Evolutionary conservation across 2,797 vertebrate species (phyloP).

Genomic region (Hemitrygon akajei): DNA sequence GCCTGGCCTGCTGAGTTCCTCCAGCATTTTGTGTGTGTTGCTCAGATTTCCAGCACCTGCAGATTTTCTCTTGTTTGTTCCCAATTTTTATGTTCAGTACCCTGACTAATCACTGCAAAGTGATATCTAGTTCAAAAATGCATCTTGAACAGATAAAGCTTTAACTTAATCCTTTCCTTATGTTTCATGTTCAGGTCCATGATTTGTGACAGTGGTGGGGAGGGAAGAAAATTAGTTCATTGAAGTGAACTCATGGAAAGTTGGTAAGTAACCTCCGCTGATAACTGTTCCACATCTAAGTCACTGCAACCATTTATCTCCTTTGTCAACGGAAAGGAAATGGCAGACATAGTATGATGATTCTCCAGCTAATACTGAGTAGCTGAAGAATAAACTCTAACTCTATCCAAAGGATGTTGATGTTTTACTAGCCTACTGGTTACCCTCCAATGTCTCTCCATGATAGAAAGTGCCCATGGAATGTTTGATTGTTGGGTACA

Average conservation of each 20-base stretch:
- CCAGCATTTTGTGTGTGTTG: no score
- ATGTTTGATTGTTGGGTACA: not conserved
- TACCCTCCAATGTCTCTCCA: not conserved
- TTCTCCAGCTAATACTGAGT: not conserved
- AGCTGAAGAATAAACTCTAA: no score
- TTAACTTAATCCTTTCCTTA: not conserved
- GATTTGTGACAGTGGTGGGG: not conserved
- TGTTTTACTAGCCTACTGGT: no score
- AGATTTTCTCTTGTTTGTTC: no score
- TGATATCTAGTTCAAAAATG: not conserved
- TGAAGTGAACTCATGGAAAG: no score
- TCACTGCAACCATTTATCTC: not conserved
- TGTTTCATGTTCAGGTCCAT: not conserved
- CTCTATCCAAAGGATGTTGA: not conserved
- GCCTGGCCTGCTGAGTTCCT: no score
- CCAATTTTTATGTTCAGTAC: no score
- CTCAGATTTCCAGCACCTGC: no score
- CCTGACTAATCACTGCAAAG: not conserved
- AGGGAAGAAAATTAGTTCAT: not conserved
- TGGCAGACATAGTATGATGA: not conserved
- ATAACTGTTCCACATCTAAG: not conserved
- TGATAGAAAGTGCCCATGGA: not conserved
- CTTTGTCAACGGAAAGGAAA: not conserved
- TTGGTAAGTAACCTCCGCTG: not conserved
- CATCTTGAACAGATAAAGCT: not conserved